These are phyloP conservation scores for Microctonus hyperodae DNA, from an alignment of 2,888 invertebrate species.

Conservation along the genomic window DNA sequence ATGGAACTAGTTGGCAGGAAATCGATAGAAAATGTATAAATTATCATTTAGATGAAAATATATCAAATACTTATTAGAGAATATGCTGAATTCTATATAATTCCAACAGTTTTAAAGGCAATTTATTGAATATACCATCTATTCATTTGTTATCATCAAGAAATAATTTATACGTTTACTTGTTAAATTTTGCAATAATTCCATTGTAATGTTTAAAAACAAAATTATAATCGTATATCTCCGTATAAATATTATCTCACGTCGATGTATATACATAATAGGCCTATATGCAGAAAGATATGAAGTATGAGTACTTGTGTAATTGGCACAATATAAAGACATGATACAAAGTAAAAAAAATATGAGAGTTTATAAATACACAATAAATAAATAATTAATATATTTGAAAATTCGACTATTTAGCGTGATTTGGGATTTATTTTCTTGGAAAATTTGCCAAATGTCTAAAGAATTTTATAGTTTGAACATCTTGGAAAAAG, in stretches of 20 bases:
- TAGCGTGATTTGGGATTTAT: background rate
- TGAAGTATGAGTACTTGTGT: background rate
- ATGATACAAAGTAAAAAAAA: background rate
- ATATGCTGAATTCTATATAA: background rate
- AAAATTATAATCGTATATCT: background rate
- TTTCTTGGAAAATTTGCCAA: background rate
- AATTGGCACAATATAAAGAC: conserved; percentile 6
- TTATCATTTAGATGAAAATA: conserved; percentile 28
- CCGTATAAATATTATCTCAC: background rate
- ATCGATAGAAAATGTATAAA: conserved; percentile 40
- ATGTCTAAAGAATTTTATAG: background rate
- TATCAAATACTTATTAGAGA: background rate
- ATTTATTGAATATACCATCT: background rate
- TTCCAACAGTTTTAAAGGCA: background rate
- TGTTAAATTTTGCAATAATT: background rate
- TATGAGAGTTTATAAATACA: background rate
- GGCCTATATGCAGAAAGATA: background rate
- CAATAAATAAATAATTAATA: conserved; percentile 4
- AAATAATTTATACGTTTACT: background rate
- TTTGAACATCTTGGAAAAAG: background rate
- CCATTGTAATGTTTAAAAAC: background rate
- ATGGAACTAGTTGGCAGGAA: conserved; percentile 35
- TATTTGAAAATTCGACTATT: background rate
- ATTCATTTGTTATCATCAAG: background rate
- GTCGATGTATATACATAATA: conserved; percentile 12